Conservation (phyloP, 2,888 invertebrate genomes). For the Pasiphila rectangulata region DNA sequence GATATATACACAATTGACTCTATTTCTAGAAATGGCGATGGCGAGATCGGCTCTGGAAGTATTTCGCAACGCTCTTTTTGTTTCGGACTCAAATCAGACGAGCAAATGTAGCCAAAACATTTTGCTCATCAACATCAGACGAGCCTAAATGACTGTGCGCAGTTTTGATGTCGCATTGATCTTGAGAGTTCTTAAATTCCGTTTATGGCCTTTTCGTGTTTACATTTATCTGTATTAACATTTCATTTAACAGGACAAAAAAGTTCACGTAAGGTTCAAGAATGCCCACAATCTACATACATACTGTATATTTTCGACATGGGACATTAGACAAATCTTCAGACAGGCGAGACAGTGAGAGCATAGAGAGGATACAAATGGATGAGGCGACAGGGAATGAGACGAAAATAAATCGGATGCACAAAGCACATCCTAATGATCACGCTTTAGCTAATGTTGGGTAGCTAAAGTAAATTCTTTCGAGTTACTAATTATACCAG, state of each 20-base stretch:
- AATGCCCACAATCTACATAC: neutral
- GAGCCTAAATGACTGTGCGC: slow-evolving; percentile 12
- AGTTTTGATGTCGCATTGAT: slow-evolving; percentile 17
- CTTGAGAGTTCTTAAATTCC: slow-evolving; percentile 12
- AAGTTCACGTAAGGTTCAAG: slow-evolving; percentile 11
- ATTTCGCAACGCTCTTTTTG: slow-evolving; percentile 26
- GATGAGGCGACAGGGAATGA: slow-evolving; percentile 51
- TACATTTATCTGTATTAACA: slow-evolving; percentile 13
- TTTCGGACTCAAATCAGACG: slow-evolving; percentile 17
- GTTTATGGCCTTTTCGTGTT: slow-evolving; percentile 12
- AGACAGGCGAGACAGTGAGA: slow-evolving; percentile 15
- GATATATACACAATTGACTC: slow-evolving; percentile 69
- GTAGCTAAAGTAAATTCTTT: slow-evolving; percentile 27
- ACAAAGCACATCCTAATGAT: slow-evolving; percentile 25
- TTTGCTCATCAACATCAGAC: slow-evolving; percentile 20
- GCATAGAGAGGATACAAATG: slow-evolving; percentile 33
- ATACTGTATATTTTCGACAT: slow-evolving; percentile 7
- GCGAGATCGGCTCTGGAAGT: slow-evolving; percentile 37
- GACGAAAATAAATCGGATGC: slow-evolving; percentile 57
- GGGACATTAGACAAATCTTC: slow-evolving; percentile 7
- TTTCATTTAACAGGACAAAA: slow-evolving; percentile 10
- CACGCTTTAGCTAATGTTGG: slow-evolving; percentile 25
- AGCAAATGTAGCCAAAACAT: slow-evolving; percentile 1
- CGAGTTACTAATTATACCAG: slow-evolving; percentile 15
- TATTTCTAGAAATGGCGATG: slow-evolving; percentile 72